Base-by-base conservation (phyloP, 2,113 vertebrate species). In the Tragelaphus scriptus region DNA sequence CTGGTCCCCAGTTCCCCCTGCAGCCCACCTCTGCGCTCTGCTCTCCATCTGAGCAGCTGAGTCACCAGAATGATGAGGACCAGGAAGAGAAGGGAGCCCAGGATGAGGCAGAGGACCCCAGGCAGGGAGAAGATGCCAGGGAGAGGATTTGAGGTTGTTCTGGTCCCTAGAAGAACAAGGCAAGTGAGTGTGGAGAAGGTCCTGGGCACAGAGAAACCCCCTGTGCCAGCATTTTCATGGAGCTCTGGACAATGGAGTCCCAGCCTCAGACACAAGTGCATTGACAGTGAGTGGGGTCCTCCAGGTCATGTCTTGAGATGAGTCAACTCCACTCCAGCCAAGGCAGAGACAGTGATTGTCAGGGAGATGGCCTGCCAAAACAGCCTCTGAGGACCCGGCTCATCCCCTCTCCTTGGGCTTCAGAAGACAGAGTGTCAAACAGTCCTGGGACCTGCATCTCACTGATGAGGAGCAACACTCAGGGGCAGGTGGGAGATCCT, bases 61-160 rank as follows among this genome's bases (percentile, higher is more conserved):
- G 51, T 89, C 51, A 23, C 89, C 79, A 96, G 56, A 63, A 96
- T 82, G 55, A 96, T 0, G 13, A 97, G 63, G 56, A 88, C 89
- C 85, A 97, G 77, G 79, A 92, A 88, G 63, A 97, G 93, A 89
- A 95, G 89, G 11, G 63, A 1, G 2, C 93, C 96, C 30, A 92
- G 79, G 49, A 85, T 85, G 40, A 92, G 7, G 85, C 90, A 97
- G 49, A 97, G 65, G 36, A 79, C 36, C 49, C 26, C 55, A 56
- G 89, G 79, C 6, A 96, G 55, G 61, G 93, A 94, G 56, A 94
- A 58, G 1, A 79, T 28, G 25, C 63, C 85, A 65, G 14, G 16
- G 28, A 32, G 26, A 5, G 26, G 28, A n/a, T 6, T 26, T n/a
- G 53, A 32, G 25, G 6, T 16, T 84, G 49, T 12, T 51, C 25